Base-by-base conservation (phyloP, 1,140 invertebrate species). In the Antheraea pernyi region DNA sequence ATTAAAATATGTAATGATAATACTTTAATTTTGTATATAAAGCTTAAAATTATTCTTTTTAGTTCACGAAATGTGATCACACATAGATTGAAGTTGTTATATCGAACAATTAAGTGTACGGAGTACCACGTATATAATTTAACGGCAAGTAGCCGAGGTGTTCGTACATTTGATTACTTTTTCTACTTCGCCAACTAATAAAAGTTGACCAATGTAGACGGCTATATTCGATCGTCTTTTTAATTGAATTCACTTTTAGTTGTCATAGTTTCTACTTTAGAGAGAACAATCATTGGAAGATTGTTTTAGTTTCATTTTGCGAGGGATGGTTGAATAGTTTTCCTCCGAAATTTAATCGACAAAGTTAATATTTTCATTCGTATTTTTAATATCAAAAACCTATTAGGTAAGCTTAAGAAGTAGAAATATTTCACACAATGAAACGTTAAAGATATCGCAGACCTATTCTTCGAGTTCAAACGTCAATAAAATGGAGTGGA, bases 111-210 rank as follows among this genome's bases (percentile, higher is more conserved):
- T 30, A 30, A 30, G 22, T n/a, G n/a, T n/a, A n/a, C n/a, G n/a
- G n/a, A 30, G 4, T 30, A 30, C 1, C 22, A 30, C 22, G 4
- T 30, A 30, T 30, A 30, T 30, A 30, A 30, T 30, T 30, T 30
- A 30, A 4, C 22, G 1, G 22, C 22, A 30, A 30, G 22, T 30
- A 30, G 22, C 22, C 4, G 22, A 30, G 22, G 22, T 30, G 22
- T 30, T 30, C 22, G 22, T 30, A 30, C 22, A 30, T 81, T 89
- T 89, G 85, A 88, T 90, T 89, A 88, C 88, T 88, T 88, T n/a
- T 84, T 81, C 86, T 79, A 78, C 80, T 85, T 72, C 68, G 74
- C 42, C 72, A 88, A 89, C 80, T 88, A 89, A 91, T 91, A 89
- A 89, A 91, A 89, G 80, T 89, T 89, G 39, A 3, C 0, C 11